Percentiles rank a stretch among this genome's conserved stretches.
phyloP scores from a whole-genome alignment of 2,113 vertebrate genomes.

The Lucifuga dentata region DNA sequence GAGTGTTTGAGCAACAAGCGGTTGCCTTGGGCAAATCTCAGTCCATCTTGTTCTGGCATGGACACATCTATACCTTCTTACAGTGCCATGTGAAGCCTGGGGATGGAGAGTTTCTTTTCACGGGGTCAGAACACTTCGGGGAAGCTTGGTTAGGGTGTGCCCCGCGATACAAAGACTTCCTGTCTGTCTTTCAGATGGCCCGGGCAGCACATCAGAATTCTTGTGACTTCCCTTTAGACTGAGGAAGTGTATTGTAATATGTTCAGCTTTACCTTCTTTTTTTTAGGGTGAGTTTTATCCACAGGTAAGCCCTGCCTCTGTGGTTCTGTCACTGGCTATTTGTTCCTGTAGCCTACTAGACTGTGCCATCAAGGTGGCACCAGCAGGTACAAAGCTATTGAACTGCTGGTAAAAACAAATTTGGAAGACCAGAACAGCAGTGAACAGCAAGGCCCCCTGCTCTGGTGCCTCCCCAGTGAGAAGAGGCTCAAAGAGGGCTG shows the following conservation, averaged over 20 bases:
- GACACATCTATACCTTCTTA: conserved; percentile 77
- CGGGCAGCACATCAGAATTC: conserved; percentile 75
- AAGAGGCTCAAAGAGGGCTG: conserved; percentile 36
- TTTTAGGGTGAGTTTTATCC: conserved; percentile 9
- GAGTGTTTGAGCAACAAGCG: conserved; percentile 77
- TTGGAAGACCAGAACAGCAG: conserved; percentile 38
- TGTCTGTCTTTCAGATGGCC: conserved; percentile 78
- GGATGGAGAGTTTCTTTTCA: conserved; percentile 88
- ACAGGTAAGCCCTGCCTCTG: conserved; percentile 14
- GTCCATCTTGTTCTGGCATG: conserved; percentile 67
- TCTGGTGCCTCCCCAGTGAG: background rate
- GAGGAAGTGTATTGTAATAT: conserved; percentile 44
- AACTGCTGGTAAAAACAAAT: conserved; percentile 40
- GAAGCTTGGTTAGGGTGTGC: conserved; percentile 90
- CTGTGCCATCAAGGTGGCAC: conserved; percentile 40
- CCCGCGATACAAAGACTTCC: conserved; percentile 85
- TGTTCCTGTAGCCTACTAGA: conserved; percentile 5
- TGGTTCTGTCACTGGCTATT: conserved; percentile 13
- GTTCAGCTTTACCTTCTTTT: background rate
- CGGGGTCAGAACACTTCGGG: conserved; percentile 86
- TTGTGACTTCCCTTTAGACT: conserved; percentile 85
- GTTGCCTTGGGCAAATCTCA: background rate
- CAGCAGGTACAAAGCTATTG: conserved; percentile 42
- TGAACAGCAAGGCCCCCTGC: conserved; percentile 57
- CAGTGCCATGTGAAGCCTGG: conserved; percentile 84